Base-by-base conservation (phyloP, 2,113 vertebrate species). In the Cathartes aura region DNA sequence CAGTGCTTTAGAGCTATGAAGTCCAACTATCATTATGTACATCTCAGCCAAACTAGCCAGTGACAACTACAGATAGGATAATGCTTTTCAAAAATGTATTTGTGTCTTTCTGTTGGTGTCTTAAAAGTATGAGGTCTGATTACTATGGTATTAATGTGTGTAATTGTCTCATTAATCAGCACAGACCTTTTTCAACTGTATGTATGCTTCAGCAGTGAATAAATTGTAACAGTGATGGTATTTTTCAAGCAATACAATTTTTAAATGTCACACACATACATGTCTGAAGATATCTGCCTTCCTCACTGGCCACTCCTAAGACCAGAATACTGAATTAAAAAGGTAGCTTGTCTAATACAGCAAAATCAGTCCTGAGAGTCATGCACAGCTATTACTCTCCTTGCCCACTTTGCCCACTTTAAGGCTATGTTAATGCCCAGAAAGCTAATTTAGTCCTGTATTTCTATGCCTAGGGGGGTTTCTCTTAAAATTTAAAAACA, bases 101-200 rank as follows among this genome's bases (percentile, higher is more conserved):
- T 91, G 38, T 71, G 40, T 56, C 81, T 89, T 93, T 63, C 62
- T 85, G 56, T 71, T 72, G 75, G 47, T 74, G n/a, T 50, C 75
- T 90, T 60, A 59, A 87, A 94, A 93, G 26, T 59, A 56, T 70
- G 88, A 88, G 50, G 53, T 87, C 60, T 97, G 72, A 91, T 94
- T 83, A 87, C 55, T 68, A 21, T 68, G 70, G 78, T 71, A 67
- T 81, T 92, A 87, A 63, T 52, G 72, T 67, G 76, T 56, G n/a
- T 83, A 92, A 92, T 19, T 66, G 72, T 79, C 73, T 93, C 80
- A 90, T 52, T 93, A 84, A 87, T 92, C 89, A 82, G 62, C 47
- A 85, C 30, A 90, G 68, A 87, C 53, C 52, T 75, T 90, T 76
- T 87, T 50, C 74, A 91, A 53, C 58, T 62, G 29, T 34, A 6